Evolutionary conservation across 2,888 invertebrate genomes (phyloP).

Genomic region (Chirona hameri): DNA sequence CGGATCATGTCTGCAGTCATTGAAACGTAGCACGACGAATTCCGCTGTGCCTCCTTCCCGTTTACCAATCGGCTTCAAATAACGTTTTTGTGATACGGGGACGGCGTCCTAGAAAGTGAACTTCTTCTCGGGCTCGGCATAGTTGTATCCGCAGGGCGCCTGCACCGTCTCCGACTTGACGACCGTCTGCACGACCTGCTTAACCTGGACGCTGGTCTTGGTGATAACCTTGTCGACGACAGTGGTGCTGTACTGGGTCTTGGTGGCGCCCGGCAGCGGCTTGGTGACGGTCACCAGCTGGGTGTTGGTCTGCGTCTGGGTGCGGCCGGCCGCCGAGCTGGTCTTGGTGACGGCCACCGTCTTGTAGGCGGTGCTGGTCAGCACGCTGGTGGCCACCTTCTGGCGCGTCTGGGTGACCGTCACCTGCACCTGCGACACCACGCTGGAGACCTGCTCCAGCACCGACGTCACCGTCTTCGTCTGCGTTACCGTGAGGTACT

Average conservation of each 20-base stretch:
- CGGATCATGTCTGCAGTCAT: not conserved
- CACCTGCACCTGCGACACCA: not conserved
- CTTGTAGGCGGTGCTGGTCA: not conserved
- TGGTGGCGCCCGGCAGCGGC: not conserved
- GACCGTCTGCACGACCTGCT: not conserved
- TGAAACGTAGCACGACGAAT: not conserved
- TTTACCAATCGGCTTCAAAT: not conserved
- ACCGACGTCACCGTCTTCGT: not conserved
- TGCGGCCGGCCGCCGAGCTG: not conserved
- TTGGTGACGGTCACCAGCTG: not conserved
- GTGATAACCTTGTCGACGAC: too few relatives aligned
- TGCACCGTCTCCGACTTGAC: not conserved
- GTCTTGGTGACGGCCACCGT: not conserved
- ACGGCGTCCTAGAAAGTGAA: not conserved
- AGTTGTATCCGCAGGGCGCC: constrained; percentile 1
- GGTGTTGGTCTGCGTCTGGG: not conserved
- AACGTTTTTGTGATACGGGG: too few relatives aligned
- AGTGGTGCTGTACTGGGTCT: not conserved
- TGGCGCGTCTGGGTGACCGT: not conserved
- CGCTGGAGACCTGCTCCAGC: not conserved
- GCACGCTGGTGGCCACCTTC: not conserved
- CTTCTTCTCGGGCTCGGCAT: constrained; percentile 1
- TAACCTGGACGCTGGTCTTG: too few relatives aligned
- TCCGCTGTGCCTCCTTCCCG: not conserved
- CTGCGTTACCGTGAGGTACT: not conserved